Evolutionary conservation across 2,797 vertebrate genomes (phyloP).

Genomic region (Sebastolobus altivelis): DNA sequence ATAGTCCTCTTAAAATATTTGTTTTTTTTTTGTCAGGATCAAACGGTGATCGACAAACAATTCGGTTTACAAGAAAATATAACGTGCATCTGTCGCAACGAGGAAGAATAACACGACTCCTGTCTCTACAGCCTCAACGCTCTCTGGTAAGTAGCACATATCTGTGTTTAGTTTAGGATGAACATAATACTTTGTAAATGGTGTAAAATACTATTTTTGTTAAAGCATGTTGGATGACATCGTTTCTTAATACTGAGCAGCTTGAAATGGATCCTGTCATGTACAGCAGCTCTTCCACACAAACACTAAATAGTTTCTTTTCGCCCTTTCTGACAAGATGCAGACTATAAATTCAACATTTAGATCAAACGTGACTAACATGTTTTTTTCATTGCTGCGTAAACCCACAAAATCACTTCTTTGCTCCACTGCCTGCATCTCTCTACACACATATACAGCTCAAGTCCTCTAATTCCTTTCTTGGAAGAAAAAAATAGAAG

Average conservation of each 20-base stretch:
- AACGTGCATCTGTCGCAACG: conserved; percentile 47
- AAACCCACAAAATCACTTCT: conserved; percentile 6
- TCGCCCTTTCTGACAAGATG: neutral
- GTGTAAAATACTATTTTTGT: conserved; percentile 28
- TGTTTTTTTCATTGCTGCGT: conserved; percentile 15
- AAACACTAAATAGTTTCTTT: neutral
- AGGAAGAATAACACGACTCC: conserved; percentile 20
- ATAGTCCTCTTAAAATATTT: conserved; percentile 82
- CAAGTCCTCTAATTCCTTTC: conserved; percentile 53
- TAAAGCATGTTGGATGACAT: conserved; percentile 33
- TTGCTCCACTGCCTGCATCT: conserved; percentile 12
- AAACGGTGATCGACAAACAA: conserved; percentile 56
- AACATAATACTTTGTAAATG: conserved; percentile 32
- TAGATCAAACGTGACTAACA: neutral
- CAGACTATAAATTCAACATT: conserved; percentile 23
- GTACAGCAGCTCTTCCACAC: conserved; percentile 37
- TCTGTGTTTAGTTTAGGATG: conserved; percentile 9
- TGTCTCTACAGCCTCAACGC: conserved; percentile 27
- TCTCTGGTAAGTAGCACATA: conserved; percentile 13
- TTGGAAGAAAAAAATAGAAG: conserved; percentile 65
- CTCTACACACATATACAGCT: conserved; percentile 31
- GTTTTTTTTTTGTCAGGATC: conserved; percentile 53
- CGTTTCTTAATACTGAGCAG: conserved; percentile 30
- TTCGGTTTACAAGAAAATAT: conserved; percentile 78
- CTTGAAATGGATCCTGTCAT: conserved; percentile 19